These are phyloP conservation scores for Forbesichthys agassizii DNA, from an alignment of 2,113 vertebrate genomes.

Conservation along the genomic window DNA sequence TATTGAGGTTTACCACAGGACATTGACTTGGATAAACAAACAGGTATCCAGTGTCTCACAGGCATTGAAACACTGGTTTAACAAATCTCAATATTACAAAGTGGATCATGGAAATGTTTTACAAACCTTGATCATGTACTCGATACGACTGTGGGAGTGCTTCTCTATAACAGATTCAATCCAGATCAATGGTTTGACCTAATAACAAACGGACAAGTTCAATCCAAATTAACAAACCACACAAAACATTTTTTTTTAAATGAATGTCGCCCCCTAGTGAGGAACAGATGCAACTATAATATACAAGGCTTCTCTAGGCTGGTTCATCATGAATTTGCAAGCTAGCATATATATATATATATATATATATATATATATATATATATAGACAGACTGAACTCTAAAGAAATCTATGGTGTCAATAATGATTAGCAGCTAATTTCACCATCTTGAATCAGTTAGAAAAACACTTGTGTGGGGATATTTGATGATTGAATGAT, in stretches of 20 bases:
- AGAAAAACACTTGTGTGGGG: too few species aligned
- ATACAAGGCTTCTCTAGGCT: too few species aligned
- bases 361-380: too few species aligned
- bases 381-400: too few species aligned
- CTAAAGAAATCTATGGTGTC: too few species aligned
- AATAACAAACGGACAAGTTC: constrained; percentile 11
- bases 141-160: constrained; percentile 97
- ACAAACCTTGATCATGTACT: constrained; percentile 97
- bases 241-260: background rate
- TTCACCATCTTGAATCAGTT: too few species aligned
- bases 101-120: background rate
- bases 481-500: too few species aligned
- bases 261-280: constrained; percentile 52
- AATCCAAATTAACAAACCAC: background rate
- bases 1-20: background rate
- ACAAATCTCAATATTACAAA: background rate
- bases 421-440: too few species aligned
- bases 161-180: constrained; percentile 98
- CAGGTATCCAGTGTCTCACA: too few species aligned
- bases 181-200: constrained; percentile 99
- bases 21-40: background rate
- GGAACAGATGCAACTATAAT: constrained; percentile 4
- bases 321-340: too few species aligned
- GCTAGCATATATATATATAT: too few species aligned
- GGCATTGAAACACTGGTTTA: background rate